These are phyloP conservation scores for Spodoptera litura DNA, from an alignment of 1,140 invertebrate species.

Conservation along the genomic window DNA sequence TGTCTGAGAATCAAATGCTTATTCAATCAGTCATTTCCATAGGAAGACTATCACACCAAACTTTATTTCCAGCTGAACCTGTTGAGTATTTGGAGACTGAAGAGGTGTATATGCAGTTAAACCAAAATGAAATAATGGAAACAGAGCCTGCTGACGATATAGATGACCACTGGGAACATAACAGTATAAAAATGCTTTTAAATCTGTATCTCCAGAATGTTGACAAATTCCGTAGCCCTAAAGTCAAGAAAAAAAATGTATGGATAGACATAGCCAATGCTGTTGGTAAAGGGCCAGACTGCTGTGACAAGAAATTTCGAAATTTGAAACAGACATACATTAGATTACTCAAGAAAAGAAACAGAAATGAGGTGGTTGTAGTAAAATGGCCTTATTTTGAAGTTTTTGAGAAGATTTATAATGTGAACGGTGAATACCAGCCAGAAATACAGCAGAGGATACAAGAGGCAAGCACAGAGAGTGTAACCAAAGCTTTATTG, in stretches of 20 bases:
- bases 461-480: constrained; percentile 67
- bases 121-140: constrained; percentile 71
- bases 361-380: constrained; percentile 60
- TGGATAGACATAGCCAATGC: constrained; percentile 75
- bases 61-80: constrained; percentile 42
- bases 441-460: constrained; percentile 77
- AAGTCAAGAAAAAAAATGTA: constrained; percentile 81
- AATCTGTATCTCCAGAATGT: constrained; percentile 77
- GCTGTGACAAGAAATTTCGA: constrained; percentile 82
- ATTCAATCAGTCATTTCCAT: neutral
- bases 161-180: constrained; percentile 79
- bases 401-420: constrained; percentile 79
- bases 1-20: constrained; percentile 15
- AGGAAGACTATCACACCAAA: constrained; percentile 14
- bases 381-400: constrained; percentile 82
- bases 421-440: constrained; percentile 74
- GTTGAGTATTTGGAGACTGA: constrained; percentile 62
- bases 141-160: constrained; percentile 64
- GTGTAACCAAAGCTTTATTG: constrained; percentile 71
- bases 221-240: constrained; percentile 78
- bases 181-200: constrained; percentile 68
- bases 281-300: constrained; percentile 73
- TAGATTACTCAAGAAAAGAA: constrained; percentile 75
- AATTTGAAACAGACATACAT: constrained; percentile 81
- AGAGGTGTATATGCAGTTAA: constrained; percentile 66